Conservation (phyloP, 1,140 invertebrate species). For the Atta texana region DNA sequence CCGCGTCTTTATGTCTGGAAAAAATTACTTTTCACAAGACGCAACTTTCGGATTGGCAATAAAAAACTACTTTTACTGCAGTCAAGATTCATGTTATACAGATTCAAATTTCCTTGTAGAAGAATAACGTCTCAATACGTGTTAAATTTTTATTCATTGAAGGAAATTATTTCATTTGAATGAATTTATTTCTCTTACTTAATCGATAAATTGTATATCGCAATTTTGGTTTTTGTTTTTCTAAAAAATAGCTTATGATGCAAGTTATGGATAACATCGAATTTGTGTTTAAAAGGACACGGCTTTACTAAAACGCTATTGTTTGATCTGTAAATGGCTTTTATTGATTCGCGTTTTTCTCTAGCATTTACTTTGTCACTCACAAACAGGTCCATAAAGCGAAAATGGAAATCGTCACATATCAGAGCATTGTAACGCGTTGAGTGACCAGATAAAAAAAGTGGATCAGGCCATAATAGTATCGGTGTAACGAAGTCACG, state of each 20-base stretch:
- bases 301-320: conserved; percentile 14
- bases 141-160: not conserved
- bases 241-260: not conserved
- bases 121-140: not conserved
- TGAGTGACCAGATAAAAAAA: conserved; percentile 40
- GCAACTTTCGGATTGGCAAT: not conserved
- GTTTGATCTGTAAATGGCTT: conserved; percentile 52
- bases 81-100: not conserved
- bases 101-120: not conserved
- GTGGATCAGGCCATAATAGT: conserved; percentile 22
- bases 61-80: not conserved
- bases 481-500: conserved; percentile 15
- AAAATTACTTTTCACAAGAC: conserved; percentile 10
- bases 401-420: conserved; percentile 46
- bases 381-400: conserved; percentile 35
- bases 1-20: not conserved
- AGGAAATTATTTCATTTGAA: not conserved
- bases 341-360: conserved; percentile 45
- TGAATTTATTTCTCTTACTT: not conserved
- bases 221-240: not conserved
- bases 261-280: not conserved
- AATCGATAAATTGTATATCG: not conserved
- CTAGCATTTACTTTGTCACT: conserved; percentile 39
- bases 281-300: conserved; percentile 36
- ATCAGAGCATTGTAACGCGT: not conserved